Percentiles rank a stretch among this genome's conserved stretches.
Conservation (phyloP, 2,113 vertebrate genomes). For the Lamprotornis superbus region DNA sequence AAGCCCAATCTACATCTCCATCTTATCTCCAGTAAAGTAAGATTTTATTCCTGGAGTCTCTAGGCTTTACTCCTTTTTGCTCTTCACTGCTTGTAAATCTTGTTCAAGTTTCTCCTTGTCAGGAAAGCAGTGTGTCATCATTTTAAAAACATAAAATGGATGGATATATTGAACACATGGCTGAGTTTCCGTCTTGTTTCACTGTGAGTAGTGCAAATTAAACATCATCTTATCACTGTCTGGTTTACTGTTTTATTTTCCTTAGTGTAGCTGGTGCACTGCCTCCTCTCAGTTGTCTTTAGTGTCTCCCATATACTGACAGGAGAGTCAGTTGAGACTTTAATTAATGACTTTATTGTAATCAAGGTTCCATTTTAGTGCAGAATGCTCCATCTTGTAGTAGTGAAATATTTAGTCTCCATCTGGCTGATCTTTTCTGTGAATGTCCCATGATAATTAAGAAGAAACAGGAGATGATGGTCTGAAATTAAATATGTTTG, state of each 20-base stretch:
- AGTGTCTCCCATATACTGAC: neutral
- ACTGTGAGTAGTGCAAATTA: neutral
- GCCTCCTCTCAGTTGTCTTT: slow-evolving; percentile 23
- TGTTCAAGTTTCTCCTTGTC: neutral
- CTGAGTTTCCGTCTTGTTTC: neutral
- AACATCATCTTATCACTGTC: neutral
- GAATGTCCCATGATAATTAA: slow-evolving; percentile 54
- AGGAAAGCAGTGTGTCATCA: neutral
- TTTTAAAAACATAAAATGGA: neutral
- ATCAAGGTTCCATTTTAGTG: slow-evolving; percentile 61
- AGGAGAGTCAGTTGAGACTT: slow-evolving; percentile 43
- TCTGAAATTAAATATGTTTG: slow-evolving; percentile 8
- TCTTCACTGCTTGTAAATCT: neutral
- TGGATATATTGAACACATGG: neutral
- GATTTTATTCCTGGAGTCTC: neutral
- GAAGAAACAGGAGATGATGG: slow-evolving; percentile 43
- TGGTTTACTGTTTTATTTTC: neutral
- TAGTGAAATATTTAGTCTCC: slow-evolving; percentile 71
- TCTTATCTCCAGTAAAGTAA: neutral
- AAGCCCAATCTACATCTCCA: neutral
- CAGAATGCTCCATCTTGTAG: slow-evolving; percentile 50
- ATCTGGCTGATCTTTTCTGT: slow-evolving; percentile 62
- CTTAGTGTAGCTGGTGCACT: neutral
- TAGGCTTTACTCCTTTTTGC: neutral
- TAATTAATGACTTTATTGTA: slow-evolving; percentile 68